These are phyloP conservation scores for Panopea generosa DNA, from an alignment of 2,888 invertebrate genomes.

Conservation along the genomic window DNA sequence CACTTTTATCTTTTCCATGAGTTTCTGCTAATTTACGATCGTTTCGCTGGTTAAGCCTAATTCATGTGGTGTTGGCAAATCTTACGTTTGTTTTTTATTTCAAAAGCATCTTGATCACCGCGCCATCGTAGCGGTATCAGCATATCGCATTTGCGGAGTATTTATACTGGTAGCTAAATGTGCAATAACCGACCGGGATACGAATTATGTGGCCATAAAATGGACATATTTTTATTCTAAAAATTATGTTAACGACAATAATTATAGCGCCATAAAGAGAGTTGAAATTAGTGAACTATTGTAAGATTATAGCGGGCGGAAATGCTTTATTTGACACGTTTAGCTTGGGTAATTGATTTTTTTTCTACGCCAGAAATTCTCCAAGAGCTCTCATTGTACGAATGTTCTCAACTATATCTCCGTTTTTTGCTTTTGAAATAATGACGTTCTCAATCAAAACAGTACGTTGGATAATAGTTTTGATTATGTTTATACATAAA, in stretches of 20 bases:
- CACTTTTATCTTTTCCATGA: slow-evolving; percentile 54
- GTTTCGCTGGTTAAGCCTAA: background rate
- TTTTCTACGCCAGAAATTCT: no score
- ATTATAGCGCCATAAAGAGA: slow-evolving; percentile 47
- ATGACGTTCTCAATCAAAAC: no score
- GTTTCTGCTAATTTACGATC: slow-evolving; percentile 39
- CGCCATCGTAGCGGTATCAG: slow-evolving; percentile 23
- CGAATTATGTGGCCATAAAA: slow-evolving; percentile 61
- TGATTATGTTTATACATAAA: no score
- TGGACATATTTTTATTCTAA: slow-evolving; percentile 47
- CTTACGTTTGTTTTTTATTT: slow-evolving; percentile 6
- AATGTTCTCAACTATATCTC: no score
- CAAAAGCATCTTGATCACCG: slow-evolving; percentile 22
- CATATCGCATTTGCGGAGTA: slow-evolving; percentile 44
- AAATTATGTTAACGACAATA: slow-evolving; percentile 51
- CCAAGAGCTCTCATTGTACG: no score
- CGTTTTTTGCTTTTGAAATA: no score
- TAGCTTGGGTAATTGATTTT: no score
- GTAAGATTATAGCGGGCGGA: slow-evolving; percentile 25
- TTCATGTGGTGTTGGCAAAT: slow-evolving; percentile 10
- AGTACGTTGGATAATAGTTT: no score
- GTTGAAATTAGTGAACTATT: slow-evolving; percentile 19
- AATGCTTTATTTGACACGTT: slow-evolving; percentile 9
- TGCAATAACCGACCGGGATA: slow-evolving; percentile 56
- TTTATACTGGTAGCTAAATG: slow-evolving; percentile 55